Evolutionary conservation across 1,140 invertebrate species (phyloP), one percentile per base, ranked within the genome.

Genomic region (Eumaeus atala): DNA sequence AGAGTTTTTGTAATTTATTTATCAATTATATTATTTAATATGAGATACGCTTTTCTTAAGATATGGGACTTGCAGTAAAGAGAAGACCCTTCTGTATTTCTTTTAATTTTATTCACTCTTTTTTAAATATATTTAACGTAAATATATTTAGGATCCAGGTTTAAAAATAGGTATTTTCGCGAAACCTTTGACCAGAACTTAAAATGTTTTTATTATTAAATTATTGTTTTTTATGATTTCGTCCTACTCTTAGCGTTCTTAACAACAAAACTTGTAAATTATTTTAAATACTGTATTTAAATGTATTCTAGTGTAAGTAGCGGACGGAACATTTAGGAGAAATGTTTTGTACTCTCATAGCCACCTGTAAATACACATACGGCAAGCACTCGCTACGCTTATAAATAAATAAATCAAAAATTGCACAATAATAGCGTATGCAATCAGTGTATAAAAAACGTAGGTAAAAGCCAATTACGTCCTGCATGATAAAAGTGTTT

Each of bases 271-370:
- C 0, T 34, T 67, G 61, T 64, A 70, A 66, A 65, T 63, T 64
- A 59, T 62, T 69, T 67, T 50, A 67, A 59, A 59, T 59, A 42
- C 61, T 62, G 66, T 61, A 67, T 55, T 67, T 64, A 63, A 66
- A 71, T 67, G 67, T 61, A 73, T 66, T 70, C 51, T 60, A 53
- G 59, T 64, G 51, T 71, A 72, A 74, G 65, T 69, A 71, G 70
- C 47, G 58, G 67, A 58, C 59, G 67, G 77, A 73, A 75, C 73
- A 74, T 74, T 72, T 74, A 75, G 67, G 58, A 73, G 52, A 76
- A 81, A 77, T 79, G 69, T 82, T 74, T 77, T 83, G 70, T 80
- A 80, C 60, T 56, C 54, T 64, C n/a, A 58, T 58, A 58, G 50
- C 53, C 50, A 56, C 59, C 66, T 44, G 67, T 73, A 75, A 67